Evolutionary conservation across 2,797 vertebrate genomes (phyloP).

Genomic region (Alectoris magna): DNA sequence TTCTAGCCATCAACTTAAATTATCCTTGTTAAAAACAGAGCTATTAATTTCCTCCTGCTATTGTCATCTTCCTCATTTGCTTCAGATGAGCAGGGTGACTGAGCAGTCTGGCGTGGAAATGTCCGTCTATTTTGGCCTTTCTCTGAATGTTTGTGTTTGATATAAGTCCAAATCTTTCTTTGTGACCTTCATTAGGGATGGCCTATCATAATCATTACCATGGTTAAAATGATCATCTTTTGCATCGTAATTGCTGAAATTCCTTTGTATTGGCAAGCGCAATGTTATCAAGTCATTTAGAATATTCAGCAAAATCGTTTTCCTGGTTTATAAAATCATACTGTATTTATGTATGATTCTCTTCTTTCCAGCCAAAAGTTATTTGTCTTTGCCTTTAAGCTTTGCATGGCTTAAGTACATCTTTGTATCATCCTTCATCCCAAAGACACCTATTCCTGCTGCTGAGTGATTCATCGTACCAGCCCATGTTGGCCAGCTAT

Average conservation of each 20-base stretch:
- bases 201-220: not conserved
- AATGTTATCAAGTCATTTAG: conserved; percentile 48
- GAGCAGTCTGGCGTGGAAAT: not conserved
- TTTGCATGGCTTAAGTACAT: conserved; percentile 24
- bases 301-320: conserved; percentile 38
- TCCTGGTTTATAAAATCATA: conserved; percentile 35
- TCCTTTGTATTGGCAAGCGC: conserved; percentile 56
- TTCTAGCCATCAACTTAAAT: not conserved
- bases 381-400: conserved; percentile 36
- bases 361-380: conserved; percentile 28
- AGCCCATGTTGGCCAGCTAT: conserved; percentile 12
- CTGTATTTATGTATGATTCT: conserved; percentile 11
- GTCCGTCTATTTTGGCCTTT: not conserved
- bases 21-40: conserved; percentile 6
- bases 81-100: not conserved
- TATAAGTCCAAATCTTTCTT: conserved; percentile 35
- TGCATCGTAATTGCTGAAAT: conserved; percentile 35
- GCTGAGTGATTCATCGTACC: conserved; percentile 39
- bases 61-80: not conserved
- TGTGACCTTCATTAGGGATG: conserved; percentile 33
- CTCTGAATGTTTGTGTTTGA: conserved; percentile 38
- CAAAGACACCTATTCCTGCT: conserved; percentile 31
- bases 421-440: conserved; percentile 19
- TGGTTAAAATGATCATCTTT: conserved; percentile 33
- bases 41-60: not conserved